These are phyloP conservation scores for Paramisgurnus dabryanus DNA, from an alignment of 2,113 vertebrate genomes.

Conservation along the genomic window DNA sequence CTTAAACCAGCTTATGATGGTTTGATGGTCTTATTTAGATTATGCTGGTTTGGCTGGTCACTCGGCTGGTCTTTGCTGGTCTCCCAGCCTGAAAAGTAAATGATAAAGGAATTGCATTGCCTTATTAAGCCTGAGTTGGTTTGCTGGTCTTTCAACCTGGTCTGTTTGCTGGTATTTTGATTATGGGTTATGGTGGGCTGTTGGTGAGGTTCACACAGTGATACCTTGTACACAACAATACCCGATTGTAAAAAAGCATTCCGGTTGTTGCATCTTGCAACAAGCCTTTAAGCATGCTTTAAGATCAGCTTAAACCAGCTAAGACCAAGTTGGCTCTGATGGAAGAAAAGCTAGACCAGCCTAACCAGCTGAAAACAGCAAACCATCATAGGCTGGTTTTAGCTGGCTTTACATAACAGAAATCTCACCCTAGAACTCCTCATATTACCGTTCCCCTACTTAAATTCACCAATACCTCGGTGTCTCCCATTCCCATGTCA, in stretches of 20 bases:
- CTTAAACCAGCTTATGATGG: neutral
- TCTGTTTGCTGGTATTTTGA: neutral
- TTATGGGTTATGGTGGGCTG: no score
- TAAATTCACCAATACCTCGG: constrained; percentile 15
- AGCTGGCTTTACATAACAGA: neutral
- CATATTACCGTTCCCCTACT: constrained; percentile 31
- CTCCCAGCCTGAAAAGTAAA: neutral
- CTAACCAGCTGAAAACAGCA: neutral
- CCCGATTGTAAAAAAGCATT: no score
- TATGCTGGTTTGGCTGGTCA: neutral
- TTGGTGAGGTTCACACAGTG: no score
- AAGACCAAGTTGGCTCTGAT: neutral
- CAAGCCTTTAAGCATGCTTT: neutral
- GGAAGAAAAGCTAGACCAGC: neutral
- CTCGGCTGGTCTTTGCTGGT: neutral
- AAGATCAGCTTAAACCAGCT: neutral
- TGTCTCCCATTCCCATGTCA: constrained; percentile 45
- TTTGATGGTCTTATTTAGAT: neutral
- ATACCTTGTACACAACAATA: no score
- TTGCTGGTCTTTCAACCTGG: neutral
- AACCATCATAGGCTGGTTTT: neutral
- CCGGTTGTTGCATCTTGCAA: no score
- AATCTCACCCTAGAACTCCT: neutral
- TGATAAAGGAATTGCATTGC: neutral
- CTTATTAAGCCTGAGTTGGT: neutral